Evolutionary conservation across 2,113 vertebrate genomes (phyloP).

Genomic region (Sphaerodactylus townsendi): DNA sequence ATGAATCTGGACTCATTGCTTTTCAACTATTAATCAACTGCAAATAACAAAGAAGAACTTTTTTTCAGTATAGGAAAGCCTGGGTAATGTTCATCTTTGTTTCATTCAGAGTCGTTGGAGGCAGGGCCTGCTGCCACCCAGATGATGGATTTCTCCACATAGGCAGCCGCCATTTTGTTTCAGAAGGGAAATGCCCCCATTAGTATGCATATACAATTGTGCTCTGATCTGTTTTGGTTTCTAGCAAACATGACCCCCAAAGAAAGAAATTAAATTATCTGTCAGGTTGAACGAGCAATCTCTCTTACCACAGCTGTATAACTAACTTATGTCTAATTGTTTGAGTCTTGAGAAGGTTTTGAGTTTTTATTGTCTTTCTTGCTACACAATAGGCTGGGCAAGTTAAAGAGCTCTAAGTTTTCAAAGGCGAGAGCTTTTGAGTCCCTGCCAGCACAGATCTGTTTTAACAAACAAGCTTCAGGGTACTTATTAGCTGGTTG

Average conservation of each 20-base stretch:
- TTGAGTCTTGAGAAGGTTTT: constrained; percentile 70
- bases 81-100: constrained; percentile 11
- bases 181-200: constrained; percentile 51
- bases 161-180: constrained; percentile 66
- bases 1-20: accelerated
- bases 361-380: constrained; percentile 76
- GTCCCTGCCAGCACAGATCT: constrained; percentile 77
- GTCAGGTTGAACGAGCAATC: constrained; percentile 72
- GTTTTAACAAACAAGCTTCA: constrained; percentile 81
- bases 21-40: not conserved
- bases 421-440: constrained; percentile 76
- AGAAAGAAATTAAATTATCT: constrained; percentile 64
- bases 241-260: constrained; percentile 65
- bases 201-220: constrained; percentile 27
- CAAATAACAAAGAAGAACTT: not conserved
- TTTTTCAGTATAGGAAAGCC: not conserved
- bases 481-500: constrained; percentile 81
- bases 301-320: constrained; percentile 71
- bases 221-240: constrained; percentile 46
- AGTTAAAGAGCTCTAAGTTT: constrained; percentile 74
- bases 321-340: constrained; percentile 75
- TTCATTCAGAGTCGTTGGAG: constrained; percentile 34
- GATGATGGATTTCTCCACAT: constrained; percentile 32
- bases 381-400: constrained; percentile 72
- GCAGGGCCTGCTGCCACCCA: constrained; percentile 32